Base-by-base conservation (phyloP, 2,888 invertebrate species). In the Noctua pronuba region DNA sequence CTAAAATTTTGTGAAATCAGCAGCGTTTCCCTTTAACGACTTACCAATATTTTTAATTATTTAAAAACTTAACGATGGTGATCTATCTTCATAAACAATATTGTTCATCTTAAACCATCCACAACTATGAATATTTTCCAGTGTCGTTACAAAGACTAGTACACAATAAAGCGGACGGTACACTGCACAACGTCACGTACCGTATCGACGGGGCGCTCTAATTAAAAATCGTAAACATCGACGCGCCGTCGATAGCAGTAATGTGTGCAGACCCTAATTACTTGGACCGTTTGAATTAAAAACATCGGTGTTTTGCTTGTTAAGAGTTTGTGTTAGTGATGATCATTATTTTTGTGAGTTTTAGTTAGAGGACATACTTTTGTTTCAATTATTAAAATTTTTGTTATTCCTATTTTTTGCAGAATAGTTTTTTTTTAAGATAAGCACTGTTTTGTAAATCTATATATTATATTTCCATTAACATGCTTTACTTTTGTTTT, bases 191-290 rank as follows among this genome's bases (percentile, higher is more conserved):
- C 79, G 73, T 89, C 88, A 88, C 90, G 88, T 88, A 87, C 76
- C 35, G 73, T 81, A 84, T 82, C 88, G 85, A 86, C 72, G 78
- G 55, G 71, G 82, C 77, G 88, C 89, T 92, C 93, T 94, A 94
- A 94, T 94, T 94, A 94, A 94, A 94, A 94, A 92, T 90, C 91
- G 93, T 94, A 93, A 94, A 94, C 91, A 92, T 92, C 75, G 80
- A 75, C 86, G 85, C 76, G 79, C 77, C 79, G 82, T 72, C 84
- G 84, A 89, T 88, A 77, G 81, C 81, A 73, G 79, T 89, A 88
- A 88, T 89, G 88, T 89, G 88, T 82, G 77, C 82, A 67, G 78
- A 84, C 85, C 84, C 86, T 90, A 86, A 90, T 88, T 89, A 87
- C 85, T 87, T 79, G 79, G 82, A 80, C 80, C 52, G 73, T 84